Evolutionary conservation across 2,113 vertebrate species (phyloP).

Genomic region (Microcebus tavaratra): DNA sequence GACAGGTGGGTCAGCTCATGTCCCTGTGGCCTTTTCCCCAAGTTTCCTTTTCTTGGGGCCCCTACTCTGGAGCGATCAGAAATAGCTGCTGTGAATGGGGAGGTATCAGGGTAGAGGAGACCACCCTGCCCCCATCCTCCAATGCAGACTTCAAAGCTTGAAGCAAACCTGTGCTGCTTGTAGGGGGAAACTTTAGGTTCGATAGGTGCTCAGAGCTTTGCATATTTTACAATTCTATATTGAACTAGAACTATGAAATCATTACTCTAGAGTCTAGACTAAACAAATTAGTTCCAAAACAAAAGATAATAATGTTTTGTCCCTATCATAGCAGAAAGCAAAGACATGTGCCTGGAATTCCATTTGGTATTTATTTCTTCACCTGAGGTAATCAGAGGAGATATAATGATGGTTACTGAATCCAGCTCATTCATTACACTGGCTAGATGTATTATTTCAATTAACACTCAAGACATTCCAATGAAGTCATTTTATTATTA

Average conservation of each 20-base stretch:
- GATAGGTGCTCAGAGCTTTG: background rate
- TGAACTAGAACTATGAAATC: background rate
- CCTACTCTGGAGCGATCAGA: background rate
- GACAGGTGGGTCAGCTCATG: background rate
- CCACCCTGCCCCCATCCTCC: background rate
- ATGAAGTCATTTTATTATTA: background rate
- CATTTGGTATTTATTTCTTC: background rate
- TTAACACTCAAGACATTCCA: background rate
- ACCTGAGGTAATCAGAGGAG: background rate
- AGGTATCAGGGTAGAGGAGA: background rate
- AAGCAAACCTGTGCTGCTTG: background rate
- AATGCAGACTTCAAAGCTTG: background rate
- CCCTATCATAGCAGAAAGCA: background rate
- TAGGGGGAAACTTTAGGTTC: background rate
- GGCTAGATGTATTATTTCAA: background rate
- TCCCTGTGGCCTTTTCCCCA: background rate
- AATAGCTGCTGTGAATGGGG: background rate
- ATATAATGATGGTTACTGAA: background rate
- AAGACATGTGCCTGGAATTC: background rate
- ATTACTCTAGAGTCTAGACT: background rate
- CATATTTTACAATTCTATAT: background rate
- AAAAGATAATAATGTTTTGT: background rate
- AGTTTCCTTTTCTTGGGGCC: background rate
- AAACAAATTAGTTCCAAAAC: background rate
- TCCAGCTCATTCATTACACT: background rate